Percentiles rank a stretch among this genome's conserved stretches.
These are phyloP conservation scores for Camponotus fellah DNA, from an alignment of 2,888 invertebrate species.

Conservation along the genomic window DNA sequence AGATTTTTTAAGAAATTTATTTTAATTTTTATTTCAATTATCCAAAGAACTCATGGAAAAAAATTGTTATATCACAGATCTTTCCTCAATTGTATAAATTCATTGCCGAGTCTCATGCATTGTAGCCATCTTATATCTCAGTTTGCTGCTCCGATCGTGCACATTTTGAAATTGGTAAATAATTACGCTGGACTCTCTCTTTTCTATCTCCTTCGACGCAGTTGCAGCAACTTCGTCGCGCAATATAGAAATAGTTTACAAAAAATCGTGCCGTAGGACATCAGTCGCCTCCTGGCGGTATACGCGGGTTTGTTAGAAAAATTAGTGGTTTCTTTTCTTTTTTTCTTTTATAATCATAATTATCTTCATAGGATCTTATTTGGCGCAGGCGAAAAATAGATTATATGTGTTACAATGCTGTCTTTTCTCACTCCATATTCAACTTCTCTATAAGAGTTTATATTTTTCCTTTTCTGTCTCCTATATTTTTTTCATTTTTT, in stretches of 20 bases:
- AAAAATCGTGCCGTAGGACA: slow-evolving; percentile 61
- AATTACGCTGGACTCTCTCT: slow-evolving; percentile 61
- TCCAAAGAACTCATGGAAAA: slow-evolving; percentile 9
- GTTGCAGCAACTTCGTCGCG: slow-evolving; percentile 42
- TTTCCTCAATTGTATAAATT: slow-evolving; percentile 17
- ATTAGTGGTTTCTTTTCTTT: slow-evolving; percentile 75
- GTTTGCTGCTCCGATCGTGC: slow-evolving; percentile 6
- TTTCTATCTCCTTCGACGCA: slow-evolving; percentile 63
- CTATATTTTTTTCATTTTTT: slow-evolving; percentile 22
- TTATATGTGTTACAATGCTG: slow-evolving; percentile 70
- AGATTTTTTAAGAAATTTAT: slow-evolving; percentile 4
- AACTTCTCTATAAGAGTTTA: slow-evolving; percentile 54
- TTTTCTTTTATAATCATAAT: slow-evolving; percentile 64
- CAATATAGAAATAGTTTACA: slow-evolving; percentile 72
- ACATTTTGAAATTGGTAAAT: slow-evolving; percentile 52
- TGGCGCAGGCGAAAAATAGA: slow-evolving; percentile 80
- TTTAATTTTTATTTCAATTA: too few species aligned
- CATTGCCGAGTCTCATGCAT: slow-evolving; percentile 43
- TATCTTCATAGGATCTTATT: slow-evolving; percentile 69
- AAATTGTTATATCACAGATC: slow-evolving; percentile 14
- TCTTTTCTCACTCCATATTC: slow-evolving; percentile 21
- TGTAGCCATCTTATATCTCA: slow-evolving; percentile 14
- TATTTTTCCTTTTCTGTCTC: slow-evolving; percentile 44
- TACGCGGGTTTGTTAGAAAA: slow-evolving; percentile 72
- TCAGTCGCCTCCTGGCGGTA: slow-evolving; percentile 51